A percentile compares a stretch with the other conserved stretches of the same genome.
phyloP scores from a whole-genome alignment of 2,113 vertebrate genomes.

The Carassius gibelio region DNA sequence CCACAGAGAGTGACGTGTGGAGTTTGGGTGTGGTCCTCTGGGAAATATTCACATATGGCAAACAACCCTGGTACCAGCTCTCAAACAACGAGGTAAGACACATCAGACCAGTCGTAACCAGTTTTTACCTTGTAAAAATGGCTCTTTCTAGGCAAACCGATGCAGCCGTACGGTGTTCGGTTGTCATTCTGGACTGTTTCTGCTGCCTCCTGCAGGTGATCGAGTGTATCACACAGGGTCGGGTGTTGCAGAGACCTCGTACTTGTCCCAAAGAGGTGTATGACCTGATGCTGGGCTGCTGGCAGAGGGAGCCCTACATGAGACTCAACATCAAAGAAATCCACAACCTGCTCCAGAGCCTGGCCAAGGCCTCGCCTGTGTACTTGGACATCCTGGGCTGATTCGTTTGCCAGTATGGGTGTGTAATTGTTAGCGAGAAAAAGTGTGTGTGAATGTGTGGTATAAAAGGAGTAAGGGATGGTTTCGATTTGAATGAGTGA shows the following conservation, averaged over 20 bases:
- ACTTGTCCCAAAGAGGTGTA: slow-evolving; percentile 97
- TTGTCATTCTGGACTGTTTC: no score
- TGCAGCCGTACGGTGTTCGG: no score
- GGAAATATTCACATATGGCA: slow-evolving; percentile 99
- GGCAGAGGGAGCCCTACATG: slow-evolving; percentile 98
- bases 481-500: slow-evolving; percentile 48
- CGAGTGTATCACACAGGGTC: slow-evolving; percentile 88
- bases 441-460: slow-evolving; percentile 30
- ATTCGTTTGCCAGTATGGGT: slow-evolving; percentile 17
- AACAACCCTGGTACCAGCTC: slow-evolving; percentile 99
- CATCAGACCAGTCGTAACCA: neutral
- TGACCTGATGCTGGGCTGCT: slow-evolving; percentile 98
- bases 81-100: slow-evolving; percentile 94
- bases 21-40: slow-evolving; percentile 96
- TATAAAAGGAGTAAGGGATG: slow-evolving; percentile 58
- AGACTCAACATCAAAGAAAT: slow-evolving; percentile 98
- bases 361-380: slow-evolving; percentile 97
- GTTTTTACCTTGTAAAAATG: no score
- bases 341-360: slow-evolving; percentile 92
- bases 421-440: slow-evolving; percentile 18
- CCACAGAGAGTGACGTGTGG: slow-evolving; percentile 98
- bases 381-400: slow-evolving; percentile 99
- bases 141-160: no score
- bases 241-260: slow-evolving; percentile 94
- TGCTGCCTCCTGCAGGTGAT: no score